phyloP scores from a whole-genome alignment of 2,797 vertebrate species.

The Microhierax caerulescens region DNA sequence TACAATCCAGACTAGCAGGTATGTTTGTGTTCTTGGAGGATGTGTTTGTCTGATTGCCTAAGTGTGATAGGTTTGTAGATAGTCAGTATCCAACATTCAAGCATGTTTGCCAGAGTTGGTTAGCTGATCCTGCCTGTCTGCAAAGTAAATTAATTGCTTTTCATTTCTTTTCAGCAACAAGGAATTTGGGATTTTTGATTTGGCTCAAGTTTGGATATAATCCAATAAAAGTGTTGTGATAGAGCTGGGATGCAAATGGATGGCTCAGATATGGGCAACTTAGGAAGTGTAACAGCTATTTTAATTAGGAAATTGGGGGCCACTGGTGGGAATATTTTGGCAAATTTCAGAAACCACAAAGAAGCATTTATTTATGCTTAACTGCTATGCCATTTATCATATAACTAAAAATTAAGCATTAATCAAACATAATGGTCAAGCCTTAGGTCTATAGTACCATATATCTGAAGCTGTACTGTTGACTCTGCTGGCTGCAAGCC shows the following conservation, averaged over 20 bases:
- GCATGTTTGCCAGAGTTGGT: not conserved
- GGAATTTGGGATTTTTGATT: not conserved
- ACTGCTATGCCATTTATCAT: not conserved
- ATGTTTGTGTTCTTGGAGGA: constrained; percentile 36
- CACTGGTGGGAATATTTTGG: not conserved
- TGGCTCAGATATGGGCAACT: not conserved
- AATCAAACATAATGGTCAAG: not conserved
- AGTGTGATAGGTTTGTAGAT: constrained; percentile 19
- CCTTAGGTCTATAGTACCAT: not conserved
- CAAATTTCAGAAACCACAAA: not conserved
- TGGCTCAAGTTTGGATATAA: not conserved
- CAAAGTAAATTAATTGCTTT: not conserved
- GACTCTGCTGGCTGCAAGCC: not conserved
- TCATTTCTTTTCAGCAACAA: not conserved
- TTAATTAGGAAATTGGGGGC: not conserved
- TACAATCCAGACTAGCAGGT: constrained; percentile 44
- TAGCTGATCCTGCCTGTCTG: constrained; percentile 6
- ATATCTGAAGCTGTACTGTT: not conserved
- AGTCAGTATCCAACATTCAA: not conserved
- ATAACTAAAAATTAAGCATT: not conserved
- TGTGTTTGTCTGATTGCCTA: constrained; percentile 29
- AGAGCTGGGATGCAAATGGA: not conserved
- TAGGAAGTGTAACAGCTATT: not conserved
- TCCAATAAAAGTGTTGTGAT: not conserved
- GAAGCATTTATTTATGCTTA: not conserved